Evolutionary conservation across 2,797 vertebrate genomes (phyloP), one percentile per base, ranked within the genome.

Genomic region (Moxostoma hubbsi): DNA sequence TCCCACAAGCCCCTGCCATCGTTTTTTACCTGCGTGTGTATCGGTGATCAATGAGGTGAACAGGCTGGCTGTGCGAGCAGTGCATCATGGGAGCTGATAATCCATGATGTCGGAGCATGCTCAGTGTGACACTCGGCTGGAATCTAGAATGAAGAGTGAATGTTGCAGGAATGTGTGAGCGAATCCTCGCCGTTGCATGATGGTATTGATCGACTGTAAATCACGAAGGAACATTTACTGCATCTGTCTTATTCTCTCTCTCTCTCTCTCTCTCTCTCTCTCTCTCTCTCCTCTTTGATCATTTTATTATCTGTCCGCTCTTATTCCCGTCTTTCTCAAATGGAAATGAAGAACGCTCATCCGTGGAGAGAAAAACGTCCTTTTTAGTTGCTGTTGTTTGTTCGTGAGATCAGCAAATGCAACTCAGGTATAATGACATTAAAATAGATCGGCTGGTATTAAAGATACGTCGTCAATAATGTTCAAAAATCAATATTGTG

Each of bases 11-110:
- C 89, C 84, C 83, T 75, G 90, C 90, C 89, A 89, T 93, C 92
- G 93, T 87, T 89, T 93, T 92, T 89, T 90, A 92, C 89, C 92
- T 92, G 87, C 88, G 84, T 90, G 83, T 85, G 84, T 82, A 93
- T 92, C 88, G 92, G 92, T 93, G 93, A 92, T 90, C 91, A 87
- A 86, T 89, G 85, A 24, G 74, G 13, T 18, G 81, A 46, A 83
- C 80, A 59, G 77, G 72, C 81, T 59, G 79, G 50, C 59, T 59
- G 83, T 62, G 74, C 69, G 79, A 63, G 82, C 77, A 70, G 64
- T 73, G 84, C 81, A 83, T 84, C 84, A 78, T 84, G 85, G 82
- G 83, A 85, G 72, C 72, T 68, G 70, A 83, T 82, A 83, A 85
- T 85, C 80, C 79, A 82, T 81, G 66, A 43, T 75, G 70, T 53